These are phyloP conservation scores for Heloderma charlesbogerti DNA, from an alignment of 2,113 vertebrate species.

Conservation along the genomic window DNA sequence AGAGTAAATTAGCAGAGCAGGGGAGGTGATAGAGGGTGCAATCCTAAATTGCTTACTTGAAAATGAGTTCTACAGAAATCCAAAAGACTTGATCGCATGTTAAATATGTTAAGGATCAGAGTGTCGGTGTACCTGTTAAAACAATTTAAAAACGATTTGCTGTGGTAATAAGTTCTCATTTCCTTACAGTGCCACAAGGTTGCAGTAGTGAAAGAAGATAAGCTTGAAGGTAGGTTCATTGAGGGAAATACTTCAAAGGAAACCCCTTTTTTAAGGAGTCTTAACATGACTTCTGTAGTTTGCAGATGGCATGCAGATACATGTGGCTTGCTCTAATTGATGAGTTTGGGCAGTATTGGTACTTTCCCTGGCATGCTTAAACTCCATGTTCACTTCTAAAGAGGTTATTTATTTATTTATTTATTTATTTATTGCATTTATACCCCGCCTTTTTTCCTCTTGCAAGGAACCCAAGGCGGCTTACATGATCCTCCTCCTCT, in stretches of 20 bases:
- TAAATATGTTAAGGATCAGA: background rate
- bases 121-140: background rate
- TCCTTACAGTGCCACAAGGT: constrained; percentile 91
- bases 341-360: background rate
- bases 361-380: constrained; percentile 56
- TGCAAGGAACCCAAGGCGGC: too few species aligned
- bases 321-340: background rate
- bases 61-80: background rate
- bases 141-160: background rate
- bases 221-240: constrained; percentile 86
- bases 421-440: too few species aligned
- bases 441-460: too few species aligned
- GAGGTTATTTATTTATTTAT: constrained; percentile 17
- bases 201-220: constrained; percentile 93
- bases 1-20: too few species aligned
- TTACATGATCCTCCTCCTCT: too few species aligned
- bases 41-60: background rate
- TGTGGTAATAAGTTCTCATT: constrained; percentile 51
- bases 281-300: background rate
- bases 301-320: background rate
- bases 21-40: too few species aligned
- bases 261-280: background rate
- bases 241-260: too few species aligned
- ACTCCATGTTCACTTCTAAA: constrained; percentile 41
- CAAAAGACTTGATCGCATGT: background rate